Percentiles rank a stretch among this genome's conserved stretches.
Conservation (phyloP, 2,888 invertebrate genomes). For the Eupithecia vulgata region DNA sequence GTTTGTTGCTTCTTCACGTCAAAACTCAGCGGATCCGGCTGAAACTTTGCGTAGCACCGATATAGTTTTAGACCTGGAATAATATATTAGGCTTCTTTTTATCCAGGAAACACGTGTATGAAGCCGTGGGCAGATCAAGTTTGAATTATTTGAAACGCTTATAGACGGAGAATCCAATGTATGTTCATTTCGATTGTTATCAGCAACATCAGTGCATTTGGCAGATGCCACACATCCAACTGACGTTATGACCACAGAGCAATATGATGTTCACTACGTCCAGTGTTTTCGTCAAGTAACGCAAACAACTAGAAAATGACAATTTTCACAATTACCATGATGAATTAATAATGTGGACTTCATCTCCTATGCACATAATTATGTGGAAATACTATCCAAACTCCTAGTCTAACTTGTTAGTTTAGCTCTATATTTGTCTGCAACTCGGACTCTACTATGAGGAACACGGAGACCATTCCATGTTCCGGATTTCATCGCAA, state of each 20-base stretch:
- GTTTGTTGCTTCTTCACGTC: neutral
- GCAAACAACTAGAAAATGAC: no score
- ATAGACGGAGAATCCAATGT: neutral
- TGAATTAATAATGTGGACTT: neutral
- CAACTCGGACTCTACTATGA: neutral
- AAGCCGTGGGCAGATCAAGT: neutral
- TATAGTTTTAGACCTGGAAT: slow-evolving; percentile 3
- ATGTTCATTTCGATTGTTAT: no score
- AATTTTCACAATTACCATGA: neutral
- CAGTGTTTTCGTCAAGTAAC: no score
- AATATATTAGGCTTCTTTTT: neutral
- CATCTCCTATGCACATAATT: neutral
- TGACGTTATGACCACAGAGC: no score
- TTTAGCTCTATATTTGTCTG: neutral
- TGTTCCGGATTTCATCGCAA: neutral
- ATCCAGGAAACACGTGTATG: neutral
- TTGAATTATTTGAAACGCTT: neutral
- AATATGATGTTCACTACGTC: no score
- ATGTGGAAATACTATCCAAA: neutral
- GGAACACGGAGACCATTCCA: neutral
- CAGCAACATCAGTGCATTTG: no score
- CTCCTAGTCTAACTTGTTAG: neutral
- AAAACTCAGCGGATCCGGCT: neutral
- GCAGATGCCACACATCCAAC: no score
- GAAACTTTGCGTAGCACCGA: neutral